These are phyloP conservation scores for Pelobates fuscus DNA, from an alignment of 2,113 vertebrate genomes.

Conservation along the genomic window DNA sequence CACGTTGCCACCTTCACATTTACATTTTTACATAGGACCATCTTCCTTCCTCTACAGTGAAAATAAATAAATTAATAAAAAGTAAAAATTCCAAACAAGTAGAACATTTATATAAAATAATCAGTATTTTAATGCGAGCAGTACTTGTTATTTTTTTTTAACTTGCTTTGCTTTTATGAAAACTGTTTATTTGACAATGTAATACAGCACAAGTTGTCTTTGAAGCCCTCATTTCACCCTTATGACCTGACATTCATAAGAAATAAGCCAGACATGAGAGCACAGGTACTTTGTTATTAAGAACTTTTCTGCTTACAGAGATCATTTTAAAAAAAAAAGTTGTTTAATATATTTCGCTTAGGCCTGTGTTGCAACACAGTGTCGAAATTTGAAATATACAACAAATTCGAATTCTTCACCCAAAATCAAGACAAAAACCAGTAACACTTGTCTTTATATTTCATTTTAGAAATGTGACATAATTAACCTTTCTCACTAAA, in stretches of 20 bases:
- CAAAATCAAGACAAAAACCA: conserved; percentile 30
- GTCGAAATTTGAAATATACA: neutral
- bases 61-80: too few species aligned
- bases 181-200: too few species aligned
- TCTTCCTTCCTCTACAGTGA: too few species aligned
- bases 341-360: neutral
- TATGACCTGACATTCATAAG: neutral
- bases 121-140: too few species aligned
- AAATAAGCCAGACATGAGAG: conserved; percentile 1
- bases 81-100: too few species aligned
- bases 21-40: too few species aligned
- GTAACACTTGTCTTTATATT: conserved; percentile 14
- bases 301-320: conserved; percentile 3
- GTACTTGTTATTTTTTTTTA: too few species aligned
- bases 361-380: neutral
- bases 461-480: conserved; percentile 44
- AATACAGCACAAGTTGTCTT: too few species aligned
- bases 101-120: too few species aligned
- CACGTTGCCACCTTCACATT: too few species aligned
- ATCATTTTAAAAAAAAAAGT: neutral
- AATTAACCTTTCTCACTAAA: conserved; percentile 40
- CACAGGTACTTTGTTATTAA: neutral
- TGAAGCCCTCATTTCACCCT: neutral
- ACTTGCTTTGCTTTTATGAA: too few species aligned
- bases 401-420: neutral